These are phyloP conservation scores for Pherbina coryleti DNA, from an alignment of 2,888 invertebrate species.

Conservation along the genomic window DNA sequence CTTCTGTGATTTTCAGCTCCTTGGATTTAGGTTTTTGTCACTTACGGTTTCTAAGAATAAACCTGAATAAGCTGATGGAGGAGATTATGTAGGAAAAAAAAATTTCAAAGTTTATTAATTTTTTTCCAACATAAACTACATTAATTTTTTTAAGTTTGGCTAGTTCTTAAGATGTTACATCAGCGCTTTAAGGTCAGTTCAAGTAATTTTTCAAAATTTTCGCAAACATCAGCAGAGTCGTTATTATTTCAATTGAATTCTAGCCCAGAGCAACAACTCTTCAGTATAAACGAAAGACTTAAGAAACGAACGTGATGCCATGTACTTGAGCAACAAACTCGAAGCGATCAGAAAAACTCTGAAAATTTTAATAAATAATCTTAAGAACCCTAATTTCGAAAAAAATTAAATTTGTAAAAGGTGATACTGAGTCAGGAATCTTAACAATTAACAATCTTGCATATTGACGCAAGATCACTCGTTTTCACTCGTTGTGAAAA, in stretches of 20 bases:
- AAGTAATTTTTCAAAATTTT: slow-evolving; percentile 47
- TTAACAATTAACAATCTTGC: too few species aligned
- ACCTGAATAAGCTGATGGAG: neutral
- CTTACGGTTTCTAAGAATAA: neutral
- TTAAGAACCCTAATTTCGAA: too few species aligned
- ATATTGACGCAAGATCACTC: too few species aligned
- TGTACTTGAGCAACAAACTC: neutral
- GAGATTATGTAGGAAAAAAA: too few species aligned
- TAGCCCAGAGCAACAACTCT: neutral
- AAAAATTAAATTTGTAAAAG: too few species aligned
- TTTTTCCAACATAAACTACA: slow-evolving; percentile 7
- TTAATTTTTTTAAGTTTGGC: slow-evolving; percentile 42
- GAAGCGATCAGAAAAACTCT: too few species aligned
- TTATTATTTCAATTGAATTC: slow-evolving; percentile 42
- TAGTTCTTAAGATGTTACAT: too few species aligned
- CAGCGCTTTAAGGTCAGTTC: slow-evolving; percentile 30
- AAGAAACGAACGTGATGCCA: neutral
- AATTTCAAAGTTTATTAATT: too few species aligned
- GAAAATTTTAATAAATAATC: too few species aligned
- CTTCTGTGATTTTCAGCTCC: neutral
- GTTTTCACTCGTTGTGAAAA: too few species aligned
- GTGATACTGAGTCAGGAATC: too few species aligned
- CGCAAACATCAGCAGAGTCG: slow-evolving; percentile 47
- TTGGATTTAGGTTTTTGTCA: neutral
- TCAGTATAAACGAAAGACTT: neutral